Evolutionary conservation across 2,888 invertebrate genomes (phyloP).

Genomic region (Arrhopalites spinosus): DNA sequence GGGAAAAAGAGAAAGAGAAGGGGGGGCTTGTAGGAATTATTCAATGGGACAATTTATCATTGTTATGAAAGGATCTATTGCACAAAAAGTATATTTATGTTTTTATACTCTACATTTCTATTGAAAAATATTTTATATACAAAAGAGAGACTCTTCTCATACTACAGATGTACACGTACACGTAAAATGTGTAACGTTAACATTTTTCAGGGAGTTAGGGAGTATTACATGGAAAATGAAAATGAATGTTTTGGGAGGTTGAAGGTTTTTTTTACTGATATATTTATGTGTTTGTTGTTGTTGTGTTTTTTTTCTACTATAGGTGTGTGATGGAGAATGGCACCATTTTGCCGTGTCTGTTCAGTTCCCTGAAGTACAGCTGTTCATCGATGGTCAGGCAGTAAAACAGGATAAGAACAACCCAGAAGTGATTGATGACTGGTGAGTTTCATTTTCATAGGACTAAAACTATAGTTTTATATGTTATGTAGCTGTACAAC

Average conservation of each 20-base stretch:
- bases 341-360: slow-evolving; percentile 96
- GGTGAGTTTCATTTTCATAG: slow-evolving; percentile 64
- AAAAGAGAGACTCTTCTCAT: too few relatives aligned
- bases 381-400: slow-evolving; percentile 85
- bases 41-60: slow-evolving; percentile 9
- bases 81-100: too few relatives aligned
- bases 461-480: too few relatives aligned
- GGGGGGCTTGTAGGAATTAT: background rate
- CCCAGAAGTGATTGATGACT: slow-evolving; percentile 98
- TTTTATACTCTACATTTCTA: too few relatives aligned
- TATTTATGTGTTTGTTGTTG: background rate
- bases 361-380: slow-evolving; percentile 85
- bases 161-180: background rate
- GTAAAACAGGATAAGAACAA: slow-evolving; percentile 74
- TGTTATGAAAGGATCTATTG: background rate
- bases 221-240: background rate
- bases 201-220: background rate
- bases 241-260: background rate
- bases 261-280: background rate
- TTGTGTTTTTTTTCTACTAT: slow-evolving; percentile 39
- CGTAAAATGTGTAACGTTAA: background rate
- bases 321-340: slow-evolving; percentile 97
- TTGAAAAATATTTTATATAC: too few relatives aligned
- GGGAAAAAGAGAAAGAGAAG: background rate
- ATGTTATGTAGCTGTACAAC: too few relatives aligned